Base-by-base conservation (phyloP, 2,797 vertebrate genomes). In the Betta splendens region DNA sequence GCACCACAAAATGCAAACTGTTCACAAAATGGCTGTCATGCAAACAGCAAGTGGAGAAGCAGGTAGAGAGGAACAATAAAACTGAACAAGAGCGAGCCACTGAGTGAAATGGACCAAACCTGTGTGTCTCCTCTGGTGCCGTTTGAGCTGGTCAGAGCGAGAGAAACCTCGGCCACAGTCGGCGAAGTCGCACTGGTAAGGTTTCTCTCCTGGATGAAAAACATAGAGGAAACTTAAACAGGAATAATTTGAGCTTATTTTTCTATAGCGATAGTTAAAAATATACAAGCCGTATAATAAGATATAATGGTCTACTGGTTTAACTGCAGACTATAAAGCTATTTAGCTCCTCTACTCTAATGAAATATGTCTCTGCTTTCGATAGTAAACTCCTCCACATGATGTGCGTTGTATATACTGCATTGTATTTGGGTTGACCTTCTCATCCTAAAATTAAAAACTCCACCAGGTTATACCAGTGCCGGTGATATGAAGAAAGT, bases 111-210 rank as follows among this genome's bases (percentile, higher is more conserved):
- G 7, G 5, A 36, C 63, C 94, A 87, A 89, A 99, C 97, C 97
- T 96, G 97, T 98, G 87, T 98, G 97, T 84, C 97, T 92, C 85
- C 97, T 94, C 89, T 99, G 97, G 89, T 99, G 97, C 71, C 97
- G 81, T 75, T 99, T 99, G 26, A 99, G 95, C 85, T 99, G 97
- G 88, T 99, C 97, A 16, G 97, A 99, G 79, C 97, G 94, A 69
- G 96, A 98, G 85, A 99, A 99, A 75, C 96, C 92, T 55, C 96
- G 91, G 62, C 98, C 97, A 52, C 97, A 99, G 91, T 98, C 97
- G 73, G 96, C 94, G 88, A 96, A 98, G 71, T 99, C 97, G 85
- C 97, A 99, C 88, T 96, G 95, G 75, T 99, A 98, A 0, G 97
- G 97, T 72, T 98, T 98, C 85, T 99, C 97, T 72, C 97, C 97